Evolutionary conservation across 2,797 vertebrate species (phyloP).

Genomic region (Octomys mimax): DNA sequence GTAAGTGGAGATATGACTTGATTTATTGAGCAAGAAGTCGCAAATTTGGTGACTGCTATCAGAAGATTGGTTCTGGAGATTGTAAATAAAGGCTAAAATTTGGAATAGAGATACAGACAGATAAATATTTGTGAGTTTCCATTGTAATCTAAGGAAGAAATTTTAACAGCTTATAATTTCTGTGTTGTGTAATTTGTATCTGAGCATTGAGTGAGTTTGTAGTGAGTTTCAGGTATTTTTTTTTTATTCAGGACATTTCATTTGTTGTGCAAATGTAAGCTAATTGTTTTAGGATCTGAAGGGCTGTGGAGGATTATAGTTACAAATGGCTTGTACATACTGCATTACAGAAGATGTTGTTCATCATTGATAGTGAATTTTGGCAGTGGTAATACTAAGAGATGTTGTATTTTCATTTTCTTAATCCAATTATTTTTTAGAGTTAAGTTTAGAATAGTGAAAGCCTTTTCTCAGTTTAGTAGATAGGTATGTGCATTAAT

Average conservation of each 20-base stretch:
- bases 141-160: not conserved
- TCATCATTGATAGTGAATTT: constrained; percentile 51
- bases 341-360: not conserved
- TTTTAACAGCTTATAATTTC: not conserved
- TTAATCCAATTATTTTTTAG: constrained; percentile 55
- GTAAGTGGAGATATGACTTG: not conserved
- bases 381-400: constrained; percentile 13
- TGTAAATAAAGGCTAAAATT: not conserved
- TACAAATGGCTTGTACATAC: constrained; percentile 45
- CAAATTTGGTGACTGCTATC: not conserved
- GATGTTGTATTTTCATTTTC: constrained; percentile 55
- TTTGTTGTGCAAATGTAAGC: constrained; percentile 47
- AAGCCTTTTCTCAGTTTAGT: constrained; percentile 28
- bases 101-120: not conserved
- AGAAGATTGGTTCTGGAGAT: not conserved
- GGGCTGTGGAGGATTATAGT: constrained; percentile 30
- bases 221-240: constrained; percentile 31
- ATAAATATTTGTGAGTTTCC: not conserved
- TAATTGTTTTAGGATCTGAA: constrained; percentile 71
- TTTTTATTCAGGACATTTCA: constrained; percentile 36
- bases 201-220: not conserved
- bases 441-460: constrained; percentile 43
- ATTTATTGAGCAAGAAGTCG: not conserved
- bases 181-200: constrained; percentile 61
- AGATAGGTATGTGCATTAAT: constrained; percentile 13